Base-by-base conservation (phyloP, 2,888 invertebrate species). In the Netelia virgata region DNA sequence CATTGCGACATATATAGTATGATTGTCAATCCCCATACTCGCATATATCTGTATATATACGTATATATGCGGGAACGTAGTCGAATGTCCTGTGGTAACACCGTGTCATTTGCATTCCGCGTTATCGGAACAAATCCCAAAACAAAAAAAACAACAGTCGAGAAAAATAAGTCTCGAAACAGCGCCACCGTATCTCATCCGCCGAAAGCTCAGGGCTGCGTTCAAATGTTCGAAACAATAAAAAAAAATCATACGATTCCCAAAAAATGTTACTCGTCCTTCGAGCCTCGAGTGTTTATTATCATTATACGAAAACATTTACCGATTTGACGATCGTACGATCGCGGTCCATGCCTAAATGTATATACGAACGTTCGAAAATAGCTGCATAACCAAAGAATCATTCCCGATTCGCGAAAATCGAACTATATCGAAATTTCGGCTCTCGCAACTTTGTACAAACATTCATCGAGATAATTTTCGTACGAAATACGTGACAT, bases 211-310 rank as follows among this genome's bases (percentile, higher is more conserved):
- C 55, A 28, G 18, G 55, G 41, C 10, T 36, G 64, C 43, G n/a
- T 57, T 72, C 57, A 68, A 73, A 80, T 14, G 10, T n/a, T 66
- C 18, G 11, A 6, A 72, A 79, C 20, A 64, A 23, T 53, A 18
- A 64, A 36, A 16, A 14, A 47, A 50, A 50, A 9, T 20, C n/a
- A 57, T 10, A 55, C 11, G 16, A 3, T 47, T 0, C 47, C 14
- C 14, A 47, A 47, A 47, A 47, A 47, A 14, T 47, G 11, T 14
- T 14, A 47, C 10, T 47, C 36, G 47, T 47, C 14, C 47, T 0
- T 47, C 11, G 47, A 14, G 11, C 14, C 14, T 11, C 14, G 47
- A 47, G 11, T 47, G 3, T 14, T 47, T 47, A 14, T 47, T 47
- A 47, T 47, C 10, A 47, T 47, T 47, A 36, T 8, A 36, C 36